Conservation (phyloP, 2,797 vertebrate species). For the Thunnus albacares region DNA sequence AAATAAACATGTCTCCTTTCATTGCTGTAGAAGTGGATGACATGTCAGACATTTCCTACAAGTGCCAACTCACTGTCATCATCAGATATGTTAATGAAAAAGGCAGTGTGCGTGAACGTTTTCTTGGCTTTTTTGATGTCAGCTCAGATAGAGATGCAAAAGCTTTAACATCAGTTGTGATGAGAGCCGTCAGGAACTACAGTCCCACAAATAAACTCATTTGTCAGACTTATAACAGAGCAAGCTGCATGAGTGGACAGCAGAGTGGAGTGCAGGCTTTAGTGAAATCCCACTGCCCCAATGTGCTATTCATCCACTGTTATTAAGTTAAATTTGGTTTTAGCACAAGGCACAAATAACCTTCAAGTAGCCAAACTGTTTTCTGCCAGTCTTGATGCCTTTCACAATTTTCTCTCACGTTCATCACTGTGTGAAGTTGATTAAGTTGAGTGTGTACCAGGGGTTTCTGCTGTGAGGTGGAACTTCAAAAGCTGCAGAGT, state of each 20-base stretch:
- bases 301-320: not conserved
- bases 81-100: conserved; percentile 6
- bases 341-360: not conserved
- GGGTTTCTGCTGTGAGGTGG: not conserved
- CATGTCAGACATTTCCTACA: not conserved
- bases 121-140: not conserved
- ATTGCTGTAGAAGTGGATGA: not conserved
- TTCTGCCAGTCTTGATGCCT: not conserved
- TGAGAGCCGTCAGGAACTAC: not conserved
- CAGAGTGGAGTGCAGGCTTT: conserved; percentile 18
- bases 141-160: not conserved
- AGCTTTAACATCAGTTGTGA: conserved; percentile 7
- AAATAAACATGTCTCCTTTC: not conserved
- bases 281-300: not conserved
- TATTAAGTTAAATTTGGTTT: conserved; percentile 5
- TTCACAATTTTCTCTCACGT: conserved; percentile 4
- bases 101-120: not conserved
- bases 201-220: conserved; percentile 7
- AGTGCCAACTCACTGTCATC: not conserved
- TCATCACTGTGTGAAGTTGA: not conserved
- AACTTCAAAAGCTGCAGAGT: conserved; percentile 9
- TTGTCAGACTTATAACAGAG: conserved; percentile 9
- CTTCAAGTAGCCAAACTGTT: not conserved
- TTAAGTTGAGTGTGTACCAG: not conserved
- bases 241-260: conserved; percentile 22